Conservation (phyloP, 2,113 vertebrate genomes). For the Emydocephalus ijimae region DNA sequence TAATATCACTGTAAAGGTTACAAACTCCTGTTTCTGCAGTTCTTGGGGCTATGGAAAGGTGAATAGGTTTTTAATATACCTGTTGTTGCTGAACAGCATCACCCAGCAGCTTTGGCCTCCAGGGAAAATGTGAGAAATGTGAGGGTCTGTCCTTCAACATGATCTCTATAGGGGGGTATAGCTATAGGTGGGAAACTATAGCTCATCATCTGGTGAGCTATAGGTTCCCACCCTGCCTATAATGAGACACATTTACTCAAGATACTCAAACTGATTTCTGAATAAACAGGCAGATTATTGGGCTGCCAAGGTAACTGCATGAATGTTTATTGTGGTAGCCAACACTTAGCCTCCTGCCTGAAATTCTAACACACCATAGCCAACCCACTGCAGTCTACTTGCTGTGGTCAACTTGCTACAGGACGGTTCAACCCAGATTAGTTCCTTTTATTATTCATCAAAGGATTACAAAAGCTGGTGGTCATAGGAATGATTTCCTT, state of each 20-base stretch:
- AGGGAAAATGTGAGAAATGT: not conserved
- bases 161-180: no score
- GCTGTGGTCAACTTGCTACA: not conserved
- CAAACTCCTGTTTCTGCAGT: constrained; percentile 56
- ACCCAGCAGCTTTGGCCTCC: not conserved
- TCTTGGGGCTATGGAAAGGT: constrained; percentile 18
- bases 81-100: not conserved
- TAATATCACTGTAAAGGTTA: constrained; percentile 69
- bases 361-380: not conserved
- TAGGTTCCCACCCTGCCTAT: not conserved
- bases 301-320: not conserved
- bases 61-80: constrained; percentile 27
- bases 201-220: not conserved
- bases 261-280: not conserved
- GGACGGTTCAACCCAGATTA: not conserved
- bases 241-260: not conserved
- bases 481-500: not conserved
- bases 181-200: no score
- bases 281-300: not conserved
- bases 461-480: not conserved
- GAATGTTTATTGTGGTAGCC: not conserved
- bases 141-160: not conserved
- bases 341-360: not conserved
- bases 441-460: not conserved
- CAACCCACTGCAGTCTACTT: not conserved